phyloP scores from a whole-genome alignment of 2,797 vertebrate species.

The Premnoplex brunnescens region DNA sequence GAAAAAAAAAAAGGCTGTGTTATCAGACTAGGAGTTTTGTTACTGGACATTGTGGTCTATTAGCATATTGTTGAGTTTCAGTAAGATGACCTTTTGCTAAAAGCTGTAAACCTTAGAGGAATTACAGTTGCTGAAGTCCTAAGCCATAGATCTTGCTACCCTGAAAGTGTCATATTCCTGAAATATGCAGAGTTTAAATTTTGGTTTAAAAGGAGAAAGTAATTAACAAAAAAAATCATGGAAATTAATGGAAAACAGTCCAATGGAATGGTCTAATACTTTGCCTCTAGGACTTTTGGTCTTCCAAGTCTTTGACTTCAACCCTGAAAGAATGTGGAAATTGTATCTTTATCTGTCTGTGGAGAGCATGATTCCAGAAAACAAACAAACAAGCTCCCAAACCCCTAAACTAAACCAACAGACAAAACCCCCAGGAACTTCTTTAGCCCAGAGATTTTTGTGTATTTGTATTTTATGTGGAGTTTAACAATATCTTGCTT shows the following conservation, averaged over 20 bases:
- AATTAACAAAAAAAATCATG: neutral
- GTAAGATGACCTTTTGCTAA: neutral
- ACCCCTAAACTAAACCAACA: neutral
- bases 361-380: neutral
- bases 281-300: neutral
- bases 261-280: neutral
- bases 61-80: neutral
- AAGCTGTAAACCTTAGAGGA: neutral
- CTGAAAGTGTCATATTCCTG: neutral
- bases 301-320: neutral
- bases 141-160: neutral
- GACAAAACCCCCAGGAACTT: neutral
- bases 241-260: neutral
- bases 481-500: neutral
- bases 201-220: neutral
- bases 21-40: slow-evolving; percentile 42
- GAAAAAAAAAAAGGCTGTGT: neutral
- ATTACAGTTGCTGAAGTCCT: neutral
- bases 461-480: neutral
- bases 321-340: neutral
- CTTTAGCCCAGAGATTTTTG: neutral
- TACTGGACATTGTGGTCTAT: slow-evolving; percentile 34
- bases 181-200: neutral
- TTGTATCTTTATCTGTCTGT: neutral
- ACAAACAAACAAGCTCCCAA: neutral